These are phyloP conservation scores for Arvicanthis niloticus DNA, from an alignment of 2,113 vertebrate genomes.

Conservation along the genomic window DNA sequence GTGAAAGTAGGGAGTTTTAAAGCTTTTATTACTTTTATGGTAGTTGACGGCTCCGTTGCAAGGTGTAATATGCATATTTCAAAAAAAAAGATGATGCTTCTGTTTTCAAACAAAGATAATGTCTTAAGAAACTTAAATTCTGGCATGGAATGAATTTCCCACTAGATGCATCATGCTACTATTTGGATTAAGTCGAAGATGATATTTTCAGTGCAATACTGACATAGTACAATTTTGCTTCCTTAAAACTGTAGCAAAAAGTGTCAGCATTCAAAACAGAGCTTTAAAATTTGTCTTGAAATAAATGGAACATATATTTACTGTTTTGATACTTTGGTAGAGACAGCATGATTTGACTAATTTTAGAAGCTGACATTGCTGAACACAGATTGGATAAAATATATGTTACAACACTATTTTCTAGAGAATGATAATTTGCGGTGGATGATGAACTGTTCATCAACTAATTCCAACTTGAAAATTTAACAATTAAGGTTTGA, in stretches of 20 bases:
- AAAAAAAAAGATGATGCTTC: background rate
- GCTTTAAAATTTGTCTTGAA: slow-evolving; percentile 24
- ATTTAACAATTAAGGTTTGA: slow-evolving; percentile 70
- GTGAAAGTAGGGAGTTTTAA: background rate
- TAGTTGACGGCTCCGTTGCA: background rate
- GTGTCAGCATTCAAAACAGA: slow-evolving; percentile 50
- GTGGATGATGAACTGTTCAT: slow-evolving; percentile 16
- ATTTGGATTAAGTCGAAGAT: background rate
- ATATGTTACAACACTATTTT: slow-evolving; percentile 46
- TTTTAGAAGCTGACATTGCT: slow-evolving; percentile 51
- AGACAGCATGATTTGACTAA: slow-evolving; percentile 31
- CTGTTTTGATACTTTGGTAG: slow-evolving; percentile 50
- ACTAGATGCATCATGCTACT: background rate
- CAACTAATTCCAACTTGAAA: slow-evolving; percentile 61
- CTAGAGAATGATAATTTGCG: slow-evolving; percentile 44
- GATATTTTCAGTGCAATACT: background rate
- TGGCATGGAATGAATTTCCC: background rate
- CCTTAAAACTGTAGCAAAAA: slow-evolving; percentile 2
- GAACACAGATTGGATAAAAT: background rate
- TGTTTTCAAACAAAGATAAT: background rate
- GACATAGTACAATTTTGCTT: background rate
- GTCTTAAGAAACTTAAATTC: background rate
- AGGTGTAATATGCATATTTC: background rate
- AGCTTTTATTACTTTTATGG: background rate
- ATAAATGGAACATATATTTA: slow-evolving; percentile 40